A percentile compares a stretch with the other conserved stretches of the same genome.
Evolutionary conservation across 2,113 vertebrate species (phyloP).

Genomic region (Thunnus thynnus): DNA sequence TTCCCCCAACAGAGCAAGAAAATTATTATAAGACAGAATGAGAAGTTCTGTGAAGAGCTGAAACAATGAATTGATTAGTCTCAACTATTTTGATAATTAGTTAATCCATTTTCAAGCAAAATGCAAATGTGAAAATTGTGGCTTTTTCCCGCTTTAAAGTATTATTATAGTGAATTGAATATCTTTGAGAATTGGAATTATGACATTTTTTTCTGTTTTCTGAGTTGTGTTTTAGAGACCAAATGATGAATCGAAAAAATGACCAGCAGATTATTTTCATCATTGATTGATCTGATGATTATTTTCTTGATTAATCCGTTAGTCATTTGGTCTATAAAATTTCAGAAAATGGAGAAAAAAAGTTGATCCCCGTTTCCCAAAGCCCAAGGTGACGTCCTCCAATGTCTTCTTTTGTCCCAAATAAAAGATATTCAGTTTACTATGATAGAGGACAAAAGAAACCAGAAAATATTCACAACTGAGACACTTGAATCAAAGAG

Average conservation of each 20-base stretch:
- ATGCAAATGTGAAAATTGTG: neutral
- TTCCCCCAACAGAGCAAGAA: slow-evolving; percentile 1
- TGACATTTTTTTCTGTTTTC: neutral
- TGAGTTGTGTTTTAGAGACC: neutral
- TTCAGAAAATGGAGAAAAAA: too few species aligned
- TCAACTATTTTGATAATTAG: neutral
- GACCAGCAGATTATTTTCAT: neutral
- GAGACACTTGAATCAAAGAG: too few species aligned
- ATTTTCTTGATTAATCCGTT: too few species aligned
- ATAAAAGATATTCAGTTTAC: too few species aligned
- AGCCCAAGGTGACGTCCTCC: too few species aligned
- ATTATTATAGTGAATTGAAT: neutral
- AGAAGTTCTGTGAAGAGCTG: neutral
- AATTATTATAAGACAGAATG: neutral
- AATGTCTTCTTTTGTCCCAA: too few species aligned
- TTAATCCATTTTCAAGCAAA: neutral
- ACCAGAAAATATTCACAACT: too few species aligned
- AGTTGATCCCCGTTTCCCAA: too few species aligned
- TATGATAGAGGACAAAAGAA: too few species aligned
- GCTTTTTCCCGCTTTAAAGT: neutral
- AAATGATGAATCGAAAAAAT: neutral
- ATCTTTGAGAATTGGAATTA: neutral
- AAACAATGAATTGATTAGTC: neutral
- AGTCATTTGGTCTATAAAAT: too few species aligned
- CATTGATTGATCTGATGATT: too few species aligned